A percentile compares a stretch with the other conserved stretches of the same genome.
Evolutionary conservation across 2,888 invertebrate genomes (phyloP).

Genomic region (Odontocolon sp.): DNA sequence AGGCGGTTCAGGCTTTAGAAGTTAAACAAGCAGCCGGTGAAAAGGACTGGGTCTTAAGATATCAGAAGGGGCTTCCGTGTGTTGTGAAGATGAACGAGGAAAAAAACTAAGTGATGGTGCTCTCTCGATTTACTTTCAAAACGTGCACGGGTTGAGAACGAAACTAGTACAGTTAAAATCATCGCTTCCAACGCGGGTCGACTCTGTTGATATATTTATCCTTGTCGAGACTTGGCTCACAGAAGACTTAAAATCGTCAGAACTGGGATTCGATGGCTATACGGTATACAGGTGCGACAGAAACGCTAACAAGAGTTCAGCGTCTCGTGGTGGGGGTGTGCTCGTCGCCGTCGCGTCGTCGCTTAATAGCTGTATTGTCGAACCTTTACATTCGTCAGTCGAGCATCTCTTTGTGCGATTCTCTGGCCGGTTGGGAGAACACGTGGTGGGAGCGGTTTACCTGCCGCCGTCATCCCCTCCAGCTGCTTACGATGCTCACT

Average conservation of each 20-base stretch:
- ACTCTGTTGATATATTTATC: neutral
- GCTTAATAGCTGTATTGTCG: neutral
- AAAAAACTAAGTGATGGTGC: neutral
- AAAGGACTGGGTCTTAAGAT: neutral
- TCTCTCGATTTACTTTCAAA: neutral
- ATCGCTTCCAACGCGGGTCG: neutral
- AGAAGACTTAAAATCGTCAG: neutral
- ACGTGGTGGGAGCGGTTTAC: neutral
- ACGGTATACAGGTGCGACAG: neutral
- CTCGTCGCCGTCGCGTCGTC: neutral
- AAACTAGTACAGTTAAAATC: neutral
- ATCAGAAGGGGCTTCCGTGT: neutral
- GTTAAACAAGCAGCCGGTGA: neutral
- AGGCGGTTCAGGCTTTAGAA: neutral
- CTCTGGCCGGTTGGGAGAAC: neutral
- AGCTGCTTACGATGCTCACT: neutral
- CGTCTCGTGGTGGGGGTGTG: neutral
- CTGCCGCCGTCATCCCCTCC: neutral
- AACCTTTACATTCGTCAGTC: neutral
- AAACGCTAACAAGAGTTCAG: neutral
- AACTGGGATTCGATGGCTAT: neutral
- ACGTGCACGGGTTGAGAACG: neutral
- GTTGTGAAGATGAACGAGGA: neutral
- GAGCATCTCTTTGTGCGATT: neutral
- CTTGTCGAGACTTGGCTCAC: neutral